These are phyloP conservation scores for Leptopilina syphax DNA, from an alignment of 2,888 invertebrate genomes.

Conservation along the genomic window DNA sequence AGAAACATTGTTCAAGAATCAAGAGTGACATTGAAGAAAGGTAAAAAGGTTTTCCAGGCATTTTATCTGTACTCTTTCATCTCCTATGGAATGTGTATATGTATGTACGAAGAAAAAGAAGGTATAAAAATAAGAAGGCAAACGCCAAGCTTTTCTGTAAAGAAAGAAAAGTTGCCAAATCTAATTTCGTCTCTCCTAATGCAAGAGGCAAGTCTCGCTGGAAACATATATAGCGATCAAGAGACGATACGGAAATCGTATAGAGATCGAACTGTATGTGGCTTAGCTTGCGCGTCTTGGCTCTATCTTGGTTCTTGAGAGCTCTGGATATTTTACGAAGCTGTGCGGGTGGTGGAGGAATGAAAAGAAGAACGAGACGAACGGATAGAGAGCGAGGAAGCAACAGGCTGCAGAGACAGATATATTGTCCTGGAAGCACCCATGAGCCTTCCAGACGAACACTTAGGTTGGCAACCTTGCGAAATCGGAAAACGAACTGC, in stretches of 20 bases:
- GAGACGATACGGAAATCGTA: slow-evolving; percentile 30
- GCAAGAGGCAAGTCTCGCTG: slow-evolving; percentile 27
- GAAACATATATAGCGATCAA: slow-evolving; percentile 33
- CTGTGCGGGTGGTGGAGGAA: background rate
- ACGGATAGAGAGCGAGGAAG: slow-evolving; percentile 28
- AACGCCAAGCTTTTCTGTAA: slow-evolving; percentile 14
- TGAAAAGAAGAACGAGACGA: background rate
- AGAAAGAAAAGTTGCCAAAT: slow-evolving; percentile 36
- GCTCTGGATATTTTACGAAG: slow-evolving; percentile 21
- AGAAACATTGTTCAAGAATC: background rate
- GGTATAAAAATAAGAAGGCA: slow-evolving; percentile 1
- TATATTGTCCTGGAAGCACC: slow-evolving; percentile 36
- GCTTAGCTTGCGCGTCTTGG: slow-evolving; percentile 8
- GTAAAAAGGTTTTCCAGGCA: slow-evolving; percentile 10
- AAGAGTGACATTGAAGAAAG: slow-evolving; percentile 4
- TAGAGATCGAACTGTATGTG: slow-evolving; percentile 23
- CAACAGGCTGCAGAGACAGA: slow-evolving; percentile 36
- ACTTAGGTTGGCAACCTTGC: slow-evolving; percentile 41
- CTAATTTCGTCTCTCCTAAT: slow-evolving; percentile 29
- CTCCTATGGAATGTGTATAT: slow-evolving; percentile 21
- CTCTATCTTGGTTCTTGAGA: slow-evolving; percentile 3
- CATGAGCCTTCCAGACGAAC: slow-evolving; percentile 40
- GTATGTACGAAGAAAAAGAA: background rate
- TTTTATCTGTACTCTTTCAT: slow-evolving; percentile 34
- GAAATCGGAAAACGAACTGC: slow-evolving; percentile 40